Evolutionary conservation across 2,113 vertebrate genomes (phyloP), one percentile per base, ranked within the genome.

Genomic region (Melanerpes formicivorus): DNA sequence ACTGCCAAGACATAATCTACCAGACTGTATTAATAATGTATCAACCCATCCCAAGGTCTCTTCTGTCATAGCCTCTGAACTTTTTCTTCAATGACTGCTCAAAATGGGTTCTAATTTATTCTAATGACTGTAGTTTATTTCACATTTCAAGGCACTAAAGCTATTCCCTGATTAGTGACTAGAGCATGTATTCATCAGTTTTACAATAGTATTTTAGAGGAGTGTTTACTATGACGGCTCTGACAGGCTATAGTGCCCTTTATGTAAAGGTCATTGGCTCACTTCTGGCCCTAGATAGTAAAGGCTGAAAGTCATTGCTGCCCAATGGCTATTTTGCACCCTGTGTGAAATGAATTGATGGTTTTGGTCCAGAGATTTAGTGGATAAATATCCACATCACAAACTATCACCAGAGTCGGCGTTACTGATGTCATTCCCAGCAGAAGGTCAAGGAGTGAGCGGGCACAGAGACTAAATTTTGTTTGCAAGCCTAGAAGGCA

Each of bases 101-200:
- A 75, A 66, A 93, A 72, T 23, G 69, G 48, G 21, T 9, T 74
- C n/a, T 70, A 74, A 94, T 97, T 95, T 95, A 95, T 96, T 94
- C 93, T 84, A 37, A 67, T 80, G 50, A 90, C 93, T 72, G 37
- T 34, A 83, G 93, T 50, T 95, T 30, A 44, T 30, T 80, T 50
- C 21, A 11, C 14, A 14, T 73, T 93, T 26, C 50, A 42, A 94
- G 70, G 67, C 26, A 77, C 14, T 80, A 80, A 93, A 94, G 42
- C 72, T 76, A 0, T 59, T 60, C n/a, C 92, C 55, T 93, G 54
- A 87, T 95, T 56, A 88, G 65, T 29, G 78, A 60, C 62, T 22
- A 32, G 16, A 16, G 32, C 42, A 46, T 30, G 80, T 87, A 78
- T 93, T 87, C 67, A 66, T 72, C 62, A 63, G 9, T 65, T 72